Percentiles rank a stretch among this genome's conserved stretches.
phyloP scores from a whole-genome alignment of 64 coral and sea anemone species.

The Montipora cactus region DNA sequence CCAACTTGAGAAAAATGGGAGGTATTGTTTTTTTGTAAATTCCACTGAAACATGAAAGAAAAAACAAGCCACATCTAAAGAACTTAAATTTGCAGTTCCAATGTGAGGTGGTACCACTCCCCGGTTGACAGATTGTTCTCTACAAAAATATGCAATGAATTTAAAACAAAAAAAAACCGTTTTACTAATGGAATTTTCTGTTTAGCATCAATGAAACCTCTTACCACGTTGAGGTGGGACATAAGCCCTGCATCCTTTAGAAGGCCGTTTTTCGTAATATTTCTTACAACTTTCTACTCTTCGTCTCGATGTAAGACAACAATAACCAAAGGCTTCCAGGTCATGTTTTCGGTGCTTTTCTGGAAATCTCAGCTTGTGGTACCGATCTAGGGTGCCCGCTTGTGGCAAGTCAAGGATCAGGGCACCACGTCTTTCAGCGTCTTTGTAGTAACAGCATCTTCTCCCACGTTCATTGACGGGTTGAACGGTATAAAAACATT shows the following conservation, averaged over 20 bases:
- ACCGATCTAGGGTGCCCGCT: slow-evolving; percentile 11
- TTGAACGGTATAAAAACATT: slow-evolving; percentile 29
- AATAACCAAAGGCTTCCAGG: not conserved
- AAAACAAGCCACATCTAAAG: too few relatives aligned
- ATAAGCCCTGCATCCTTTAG: slow-evolving; percentile 42
- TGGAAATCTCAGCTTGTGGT: not conserved
- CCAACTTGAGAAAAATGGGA: too few relatives aligned
- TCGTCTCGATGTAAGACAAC: slow-evolving; percentile 11
- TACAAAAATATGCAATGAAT: too few relatives aligned
- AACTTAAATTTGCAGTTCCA: too few relatives aligned
- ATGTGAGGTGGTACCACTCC: too few relatives aligned
- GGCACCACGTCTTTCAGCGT: not conserved
- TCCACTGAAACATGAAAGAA: too few relatives aligned
- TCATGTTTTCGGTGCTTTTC: slow-evolving; percentile 20
- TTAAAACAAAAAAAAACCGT: too few relatives aligned
- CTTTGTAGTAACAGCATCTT: slow-evolving; percentile 61
- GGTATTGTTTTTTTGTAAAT: too few relatives aligned
- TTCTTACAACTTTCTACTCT: not conserved
- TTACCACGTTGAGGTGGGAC: slow-evolving; percentile 35
- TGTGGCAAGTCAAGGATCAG: slow-evolving; percentile 42
- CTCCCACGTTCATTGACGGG: not conserved
- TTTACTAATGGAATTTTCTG: too few relatives aligned
- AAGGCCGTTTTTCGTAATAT: slow-evolving; percentile 44
- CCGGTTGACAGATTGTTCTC: too few relatives aligned
- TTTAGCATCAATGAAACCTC: not conserved